Evolutionary conservation across 2,888 invertebrate species (phyloP).

Genomic region (Heterodera filipjevi): DNA sequence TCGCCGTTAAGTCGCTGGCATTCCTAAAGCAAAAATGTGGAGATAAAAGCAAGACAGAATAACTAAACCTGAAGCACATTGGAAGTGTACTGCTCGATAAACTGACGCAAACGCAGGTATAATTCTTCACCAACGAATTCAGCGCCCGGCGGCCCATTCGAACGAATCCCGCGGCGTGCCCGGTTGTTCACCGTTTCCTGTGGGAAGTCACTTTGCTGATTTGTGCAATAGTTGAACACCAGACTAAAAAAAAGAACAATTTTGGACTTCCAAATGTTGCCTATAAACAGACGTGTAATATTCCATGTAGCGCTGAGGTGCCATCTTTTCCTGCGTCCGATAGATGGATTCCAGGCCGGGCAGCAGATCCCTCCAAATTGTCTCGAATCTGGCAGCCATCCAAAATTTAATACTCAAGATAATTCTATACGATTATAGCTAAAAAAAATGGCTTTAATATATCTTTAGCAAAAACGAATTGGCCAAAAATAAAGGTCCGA

Average conservation of each 20-base stretch:
- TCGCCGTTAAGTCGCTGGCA: constrained; percentile 91
- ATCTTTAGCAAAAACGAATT: no score
- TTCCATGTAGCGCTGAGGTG: constrained; percentile 86
- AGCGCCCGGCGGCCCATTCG: constrained; percentile 76
- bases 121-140: constrained; percentile 95
- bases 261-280: no score
- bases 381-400: neutral
- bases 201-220: neutral
- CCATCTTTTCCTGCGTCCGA: constrained; percentile 79
- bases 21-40: constrained; percentile 69
- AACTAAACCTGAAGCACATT: neutral
- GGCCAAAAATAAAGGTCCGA: no score
- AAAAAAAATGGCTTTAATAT: no score
- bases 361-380: constrained; percentile 91
- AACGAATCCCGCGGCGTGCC: constrained; percentile 14
- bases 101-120: constrained; percentile 89
- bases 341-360: constrained; percentile 93
- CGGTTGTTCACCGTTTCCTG: constrained; percentile 9
- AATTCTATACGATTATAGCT: no score
- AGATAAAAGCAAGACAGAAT: neutral
- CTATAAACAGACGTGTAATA: constrained; percentile 80
- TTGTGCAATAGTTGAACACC: constrained; percentile 96
- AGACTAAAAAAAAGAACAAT: constrained; percentile 72
- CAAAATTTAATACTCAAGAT: no score
- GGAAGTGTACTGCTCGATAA: constrained; percentile 72